These are phyloP conservation scores for Notechis scutatus DNA, from an alignment of 2,113 vertebrate species.

Conservation along the genomic window DNA sequence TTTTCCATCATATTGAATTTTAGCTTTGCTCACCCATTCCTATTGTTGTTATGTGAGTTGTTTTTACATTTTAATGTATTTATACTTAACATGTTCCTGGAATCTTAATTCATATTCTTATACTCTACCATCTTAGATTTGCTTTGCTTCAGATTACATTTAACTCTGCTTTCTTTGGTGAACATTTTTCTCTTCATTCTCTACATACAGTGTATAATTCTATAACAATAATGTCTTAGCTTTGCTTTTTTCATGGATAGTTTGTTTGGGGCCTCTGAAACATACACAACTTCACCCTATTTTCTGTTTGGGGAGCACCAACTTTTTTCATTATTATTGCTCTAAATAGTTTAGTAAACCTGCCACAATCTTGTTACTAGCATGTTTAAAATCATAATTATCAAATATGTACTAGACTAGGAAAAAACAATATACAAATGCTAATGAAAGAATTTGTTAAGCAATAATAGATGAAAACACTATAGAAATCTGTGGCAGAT, in stretches of 20 bases:
- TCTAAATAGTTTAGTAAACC: not conserved
- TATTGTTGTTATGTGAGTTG: not conserved
- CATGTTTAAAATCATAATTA: not conserved
- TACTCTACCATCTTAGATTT: not conserved
- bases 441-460: not conserved
- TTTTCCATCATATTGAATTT: not conserved
- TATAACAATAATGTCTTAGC: not conserved
- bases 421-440: not conserved
- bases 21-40: not conserved
- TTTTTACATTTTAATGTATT: slow-evolving; percentile 8
- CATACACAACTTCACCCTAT: not conserved
- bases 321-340: not conserved
- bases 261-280: not conserved
- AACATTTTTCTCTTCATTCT: not conserved
- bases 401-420: not conserved
- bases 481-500: not conserved
- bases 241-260: not conserved
- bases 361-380: not conserved
- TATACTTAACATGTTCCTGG: not conserved
- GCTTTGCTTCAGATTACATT: not conserved
- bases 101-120: not conserved
- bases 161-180: not conserved
- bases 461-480: not conserved
- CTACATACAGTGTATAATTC: not conserved
- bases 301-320: not conserved